Conservation (phyloP, 92 coral and sea anemone genomes). For the Anthopleura xanthogrammica region DNA sequence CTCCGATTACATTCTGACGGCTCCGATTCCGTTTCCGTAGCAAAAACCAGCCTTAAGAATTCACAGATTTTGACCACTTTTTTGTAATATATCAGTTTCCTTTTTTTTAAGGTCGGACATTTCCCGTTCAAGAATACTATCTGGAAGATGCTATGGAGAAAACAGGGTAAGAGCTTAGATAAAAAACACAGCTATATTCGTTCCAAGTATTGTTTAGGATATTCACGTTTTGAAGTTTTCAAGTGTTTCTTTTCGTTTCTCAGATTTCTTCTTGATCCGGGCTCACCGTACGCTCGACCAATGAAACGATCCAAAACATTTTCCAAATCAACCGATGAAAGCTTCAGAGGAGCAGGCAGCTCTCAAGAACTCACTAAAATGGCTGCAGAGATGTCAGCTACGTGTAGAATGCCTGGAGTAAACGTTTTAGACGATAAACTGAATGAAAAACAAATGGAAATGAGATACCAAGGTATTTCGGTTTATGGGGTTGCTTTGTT, state of each 20-base stretch:
- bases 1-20: no score
- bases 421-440: conserved; percentile 62
- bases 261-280: conserved; percentile 75
- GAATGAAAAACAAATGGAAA: conserved; percentile 65
- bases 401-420: conserved; percentile 41
- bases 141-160: conserved; percentile 76
- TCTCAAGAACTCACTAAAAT: conserved; percentile 49
- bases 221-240: no score
- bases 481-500: not conserved
- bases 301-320: conserved; percentile 54
- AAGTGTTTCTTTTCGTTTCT: not conserved
- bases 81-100: not conserved
- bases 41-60: no score
- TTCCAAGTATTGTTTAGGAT: no score
- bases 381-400: conserved; percentile 35
- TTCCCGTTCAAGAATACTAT: conserved; percentile 77
- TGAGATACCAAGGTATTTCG: conserved; percentile 59
- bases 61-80: no score
- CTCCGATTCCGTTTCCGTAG: no score
- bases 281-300: conserved; percentile 75
- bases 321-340: conserved; percentile 32
- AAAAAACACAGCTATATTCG: not conserved
- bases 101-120: conserved; percentile 67
- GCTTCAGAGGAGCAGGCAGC: conserved; percentile 39
- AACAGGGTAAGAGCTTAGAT: conserved; percentile 46